phyloP scores from a whole-genome alignment of 2,797 vertebrate species.

The Adrianichthys oophorus region DNA sequence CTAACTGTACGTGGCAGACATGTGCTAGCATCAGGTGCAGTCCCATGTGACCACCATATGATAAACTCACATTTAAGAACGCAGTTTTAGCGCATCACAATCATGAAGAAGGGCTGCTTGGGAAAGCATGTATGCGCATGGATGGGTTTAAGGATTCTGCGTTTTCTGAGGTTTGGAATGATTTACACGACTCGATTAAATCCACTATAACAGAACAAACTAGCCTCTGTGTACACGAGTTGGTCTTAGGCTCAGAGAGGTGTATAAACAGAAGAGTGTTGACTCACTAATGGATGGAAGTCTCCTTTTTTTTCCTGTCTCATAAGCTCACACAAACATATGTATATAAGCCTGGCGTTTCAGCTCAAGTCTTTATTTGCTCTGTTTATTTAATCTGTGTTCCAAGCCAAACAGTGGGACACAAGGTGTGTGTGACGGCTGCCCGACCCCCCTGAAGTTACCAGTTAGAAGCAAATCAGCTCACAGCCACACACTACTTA shows the following conservation, averaged over 20 bases:
- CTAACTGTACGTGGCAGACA: too few relatives aligned
- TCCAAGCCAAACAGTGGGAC: slow-evolving; percentile 53
- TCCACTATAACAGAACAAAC: slow-evolving; percentile 70
- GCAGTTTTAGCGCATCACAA: neutral
- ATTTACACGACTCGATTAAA: slow-evolving; percentile 71
- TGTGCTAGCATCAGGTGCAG: too few relatives aligned
- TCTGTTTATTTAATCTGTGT: slow-evolving; percentile 56
- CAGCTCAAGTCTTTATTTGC: slow-evolving; percentile 60
- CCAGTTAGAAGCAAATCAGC: slow-evolving; percentile 11
- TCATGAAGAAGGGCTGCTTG: slow-evolving; percentile 39
- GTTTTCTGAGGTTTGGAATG: slow-evolving; percentile 67
- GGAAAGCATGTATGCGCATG: slow-evolving; percentile 16
- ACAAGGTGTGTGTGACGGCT: slow-evolving; percentile 38
- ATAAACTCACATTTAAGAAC: too few relatives aligned
- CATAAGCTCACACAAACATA: slow-evolving; percentile 12
- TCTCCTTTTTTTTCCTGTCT: neutral
- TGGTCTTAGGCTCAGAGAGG: slow-evolving; percentile 57
- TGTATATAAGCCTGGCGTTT: slow-evolving; percentile 27
- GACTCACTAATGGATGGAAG: slow-evolving; percentile 50
- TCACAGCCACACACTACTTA: neutral
- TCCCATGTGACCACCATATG: too few relatives aligned
- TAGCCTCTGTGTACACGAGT: slow-evolving; percentile 60
- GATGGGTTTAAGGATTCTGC: slow-evolving; percentile 13
- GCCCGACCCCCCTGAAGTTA: slow-evolving; percentile 14
- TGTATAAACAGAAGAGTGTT: slow-evolving; percentile 60